These are phyloP conservation scores for Drosophila yakuba DNA, from an alignment of 1,140 invertebrate genomes.

Conservation along the genomic window DNA sequence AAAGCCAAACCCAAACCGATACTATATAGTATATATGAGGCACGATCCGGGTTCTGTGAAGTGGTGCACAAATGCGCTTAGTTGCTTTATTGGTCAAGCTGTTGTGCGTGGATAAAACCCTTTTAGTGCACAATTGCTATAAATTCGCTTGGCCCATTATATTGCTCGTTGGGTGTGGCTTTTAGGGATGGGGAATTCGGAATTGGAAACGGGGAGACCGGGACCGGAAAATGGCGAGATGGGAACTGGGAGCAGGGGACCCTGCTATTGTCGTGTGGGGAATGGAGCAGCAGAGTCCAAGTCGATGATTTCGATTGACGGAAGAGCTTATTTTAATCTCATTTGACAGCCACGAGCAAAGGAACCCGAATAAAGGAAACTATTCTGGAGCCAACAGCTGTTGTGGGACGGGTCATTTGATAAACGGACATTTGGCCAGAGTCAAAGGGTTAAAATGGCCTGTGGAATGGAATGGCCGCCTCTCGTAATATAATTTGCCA, in stretches of 20 bases:
- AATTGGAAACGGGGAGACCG: not conserved
- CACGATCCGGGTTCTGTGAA: conserved; percentile 42
- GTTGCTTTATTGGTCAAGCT: conserved; percentile 83
- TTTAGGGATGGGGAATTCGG: not conserved
- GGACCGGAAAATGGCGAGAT: not conserved
- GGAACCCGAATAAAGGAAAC: conserved; percentile 34
- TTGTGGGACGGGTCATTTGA: conserved; percentile 60
- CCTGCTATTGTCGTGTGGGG: conserved; percentile 63
- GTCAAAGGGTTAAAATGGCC: conserved; percentile 37
- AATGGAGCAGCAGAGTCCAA: conserved; percentile 25
- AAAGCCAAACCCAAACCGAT: not conserved
- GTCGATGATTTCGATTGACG: conserved; percentile 79
- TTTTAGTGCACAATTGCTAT: conserved; percentile 84
- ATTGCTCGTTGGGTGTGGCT: conserved; percentile 10
- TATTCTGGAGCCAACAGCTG: conserved; percentile 71
- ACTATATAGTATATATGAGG: conserved; percentile 27
- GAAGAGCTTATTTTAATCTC: conserved; percentile 83
- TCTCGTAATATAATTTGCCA: conserved; percentile 68
- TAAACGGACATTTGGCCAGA: conserved; percentile 56
- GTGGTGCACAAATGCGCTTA: conserved; percentile 80
- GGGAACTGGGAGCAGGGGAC: conserved; percentile 2
- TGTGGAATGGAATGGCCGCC: not conserved
- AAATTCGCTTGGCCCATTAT: conserved; percentile 77
- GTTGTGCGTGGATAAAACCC: conserved; percentile 83
- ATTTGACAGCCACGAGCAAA: conserved; percentile 65